These are phyloP conservation scores for Leptodactylus fuscus DNA, from an alignment of 2,113 vertebrate genomes.

Conservation along the genomic window DNA sequence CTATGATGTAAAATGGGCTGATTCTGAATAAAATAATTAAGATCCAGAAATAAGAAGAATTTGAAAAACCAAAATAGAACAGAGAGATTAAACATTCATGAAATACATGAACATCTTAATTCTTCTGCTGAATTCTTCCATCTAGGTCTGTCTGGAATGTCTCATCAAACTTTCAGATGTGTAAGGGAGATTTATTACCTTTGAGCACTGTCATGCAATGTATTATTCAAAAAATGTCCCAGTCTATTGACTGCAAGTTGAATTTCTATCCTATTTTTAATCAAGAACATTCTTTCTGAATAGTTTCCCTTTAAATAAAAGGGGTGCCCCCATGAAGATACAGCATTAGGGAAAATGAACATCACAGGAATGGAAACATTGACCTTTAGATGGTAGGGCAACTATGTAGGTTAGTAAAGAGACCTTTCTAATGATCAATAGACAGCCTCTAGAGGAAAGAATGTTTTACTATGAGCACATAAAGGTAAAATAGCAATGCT, in stretches of 20 bases:
- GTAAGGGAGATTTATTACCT: not conserved
- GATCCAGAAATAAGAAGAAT: not conserved
- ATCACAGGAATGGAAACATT: too few relatives aligned
- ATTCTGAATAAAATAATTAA: not conserved
- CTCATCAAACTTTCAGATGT: slow-evolving; percentile 20
- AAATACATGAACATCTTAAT: not conserved
- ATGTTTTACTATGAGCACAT: too few relatives aligned
- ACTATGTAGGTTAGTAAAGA: too few relatives aligned
- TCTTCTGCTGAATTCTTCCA: not conserved
- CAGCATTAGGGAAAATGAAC: too few relatives aligned
- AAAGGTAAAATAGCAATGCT: too few relatives aligned
- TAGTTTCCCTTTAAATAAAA: too few relatives aligned
- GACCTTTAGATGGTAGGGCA: too few relatives aligned
- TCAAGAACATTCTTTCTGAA: too few relatives aligned
- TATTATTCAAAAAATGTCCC: not conserved
- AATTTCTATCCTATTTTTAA: too few relatives aligned
- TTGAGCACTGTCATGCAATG: not conserved
- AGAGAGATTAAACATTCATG: not conserved
- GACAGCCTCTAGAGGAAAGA: too few relatives aligned
- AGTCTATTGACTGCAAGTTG: not conserved
- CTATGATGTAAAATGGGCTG: not conserved
- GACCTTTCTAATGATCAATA: too few relatives aligned
- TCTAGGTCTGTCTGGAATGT: not conserved
- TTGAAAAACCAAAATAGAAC: slow-evolving; percentile 10
- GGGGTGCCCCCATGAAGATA: too few relatives aligned